Conservation (phyloP, 2,797 vertebrate genomes). For the Myotis pilosus region DNA sequence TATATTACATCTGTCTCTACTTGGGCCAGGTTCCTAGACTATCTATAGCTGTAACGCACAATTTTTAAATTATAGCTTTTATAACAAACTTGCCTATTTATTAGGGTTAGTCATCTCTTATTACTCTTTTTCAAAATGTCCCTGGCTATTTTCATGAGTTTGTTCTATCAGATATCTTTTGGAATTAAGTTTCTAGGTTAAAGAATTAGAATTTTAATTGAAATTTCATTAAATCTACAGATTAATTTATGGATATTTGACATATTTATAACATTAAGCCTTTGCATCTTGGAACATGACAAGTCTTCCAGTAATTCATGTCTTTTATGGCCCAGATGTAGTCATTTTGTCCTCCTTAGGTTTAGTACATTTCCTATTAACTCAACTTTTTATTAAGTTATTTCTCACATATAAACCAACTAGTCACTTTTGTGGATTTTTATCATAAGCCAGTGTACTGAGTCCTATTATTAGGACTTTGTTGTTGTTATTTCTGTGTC, state of each 20-base stretch:
- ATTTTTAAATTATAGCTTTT: constrained; percentile 50
- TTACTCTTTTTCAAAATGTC: constrained; percentile 16
- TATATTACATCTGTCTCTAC: constrained; percentile 50
- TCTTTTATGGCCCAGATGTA: not conserved
- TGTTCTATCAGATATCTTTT: constrained; percentile 29
- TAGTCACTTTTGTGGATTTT: not conserved
- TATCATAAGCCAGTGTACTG: not conserved
- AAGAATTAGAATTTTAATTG: constrained; percentile 48
- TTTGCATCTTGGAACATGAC: constrained; percentile 1
- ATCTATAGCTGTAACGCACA: not conserved
- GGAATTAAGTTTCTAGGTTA: constrained; percentile 39
- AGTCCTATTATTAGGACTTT: not conserved
- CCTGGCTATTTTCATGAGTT: constrained; percentile 27
- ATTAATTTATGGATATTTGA: constrained; percentile 34
- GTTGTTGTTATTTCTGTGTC: not conserved
- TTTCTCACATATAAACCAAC: not conserved
- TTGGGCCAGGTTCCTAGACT: constrained; percentile 1
- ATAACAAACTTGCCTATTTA: constrained; percentile 3
- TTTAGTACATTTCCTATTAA: constrained; percentile 19
- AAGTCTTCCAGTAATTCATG: constrained; percentile 41
- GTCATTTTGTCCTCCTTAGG: not conserved
- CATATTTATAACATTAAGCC: not conserved
- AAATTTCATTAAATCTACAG: constrained; percentile 27
- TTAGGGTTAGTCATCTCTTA: constrained; percentile 26
- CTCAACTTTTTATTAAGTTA: not conserved